A percentile compares a stretch with the other conserved stretches of the same genome.
Conservation (phyloP, 2,888 invertebrate genomes). For the Subacronicta megacephala region DNA sequence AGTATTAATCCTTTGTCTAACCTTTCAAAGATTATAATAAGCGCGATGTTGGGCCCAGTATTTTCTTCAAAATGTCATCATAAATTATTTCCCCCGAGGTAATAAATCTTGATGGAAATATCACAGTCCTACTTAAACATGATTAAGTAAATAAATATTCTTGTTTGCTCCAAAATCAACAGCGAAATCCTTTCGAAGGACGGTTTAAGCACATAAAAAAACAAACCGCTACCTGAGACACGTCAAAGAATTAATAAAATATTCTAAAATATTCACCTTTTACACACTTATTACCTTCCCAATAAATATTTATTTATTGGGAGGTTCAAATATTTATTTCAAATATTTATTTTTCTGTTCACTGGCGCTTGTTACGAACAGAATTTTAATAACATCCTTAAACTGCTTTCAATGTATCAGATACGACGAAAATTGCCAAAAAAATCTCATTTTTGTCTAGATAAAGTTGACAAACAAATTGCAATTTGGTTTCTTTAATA, state of each 20-base stretch:
- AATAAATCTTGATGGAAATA: constrained; percentile 14
- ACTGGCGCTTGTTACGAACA: constrained; percentile 26
- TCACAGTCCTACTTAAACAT: constrained; percentile 10
- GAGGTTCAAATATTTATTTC: constrained; percentile 10
- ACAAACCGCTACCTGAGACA: constrained; percentile 25
- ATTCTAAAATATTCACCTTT: constrained; percentile 13
- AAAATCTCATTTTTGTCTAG: constrained; percentile 3
- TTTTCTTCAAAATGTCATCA: background rate
- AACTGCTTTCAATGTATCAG: constrained; percentile 9
- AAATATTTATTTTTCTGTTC: constrained; percentile 41
- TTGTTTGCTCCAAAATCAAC: constrained; percentile 6
- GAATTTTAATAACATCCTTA: constrained; percentile 32
- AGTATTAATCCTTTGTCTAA: background rate
- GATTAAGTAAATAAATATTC: constrained; percentile 26
- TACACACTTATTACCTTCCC: constrained; percentile 4
- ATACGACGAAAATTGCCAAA: constrained; percentile 17
- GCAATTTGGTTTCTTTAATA: background rate
- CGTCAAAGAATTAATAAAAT: constrained; percentile 20
- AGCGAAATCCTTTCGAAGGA: constrained; percentile 14
- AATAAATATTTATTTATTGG: too few species aligned
- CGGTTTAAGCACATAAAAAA: constrained; percentile 31
- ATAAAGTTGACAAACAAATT: constrained; percentile 3
- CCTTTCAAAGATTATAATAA: background rate
- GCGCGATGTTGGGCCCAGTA: background rate
- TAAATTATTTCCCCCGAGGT: constrained; percentile 3